Conservation (phyloP, 2,888 invertebrate species). For the Sericinus montela region DNA sequence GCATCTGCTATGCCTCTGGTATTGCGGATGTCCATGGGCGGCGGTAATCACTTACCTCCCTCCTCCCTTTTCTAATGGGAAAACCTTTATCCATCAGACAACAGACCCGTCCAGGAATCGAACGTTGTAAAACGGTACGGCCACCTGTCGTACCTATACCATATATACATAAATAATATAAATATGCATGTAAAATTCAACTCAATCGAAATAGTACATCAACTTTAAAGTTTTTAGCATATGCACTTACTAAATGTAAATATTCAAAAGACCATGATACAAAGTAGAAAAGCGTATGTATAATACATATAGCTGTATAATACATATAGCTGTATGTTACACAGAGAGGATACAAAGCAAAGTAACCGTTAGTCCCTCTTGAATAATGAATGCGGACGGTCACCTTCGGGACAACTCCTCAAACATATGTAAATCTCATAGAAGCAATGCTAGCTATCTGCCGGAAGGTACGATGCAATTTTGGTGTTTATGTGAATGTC, state of each 20-base stretch:
- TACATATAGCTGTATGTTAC: conserved; percentile 16
- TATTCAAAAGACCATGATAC: conserved; percentile 1
- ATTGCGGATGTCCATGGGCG: too few relatives aligned
- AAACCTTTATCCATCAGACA: too few relatives aligned
- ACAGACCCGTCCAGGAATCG: too few relatives aligned
- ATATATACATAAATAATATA: too few relatives aligned
- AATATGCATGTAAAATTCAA: background rate
- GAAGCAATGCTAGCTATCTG: conserved; percentile 12
- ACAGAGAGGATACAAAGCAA: conserved; percentile 16
- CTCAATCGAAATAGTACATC: too few relatives aligned
- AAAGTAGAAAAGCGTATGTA: conserved; percentile 4
- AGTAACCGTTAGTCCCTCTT: conserved; percentile 27
- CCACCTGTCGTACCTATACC: too few relatives aligned
- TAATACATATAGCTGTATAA: conserved; percentile 11
- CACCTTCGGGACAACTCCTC: conserved; percentile 33
- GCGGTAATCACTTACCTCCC: too few relatives aligned
- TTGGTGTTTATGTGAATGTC: conserved; percentile 1
- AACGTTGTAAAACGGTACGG: too few relatives aligned
- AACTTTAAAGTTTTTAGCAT: background rate
- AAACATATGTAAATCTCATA: conserved; percentile 38
- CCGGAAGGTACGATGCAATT: background rate
- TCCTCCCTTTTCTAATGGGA: too few relatives aligned
- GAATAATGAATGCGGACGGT: conserved; percentile 36
- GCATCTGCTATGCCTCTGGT: too few relatives aligned
- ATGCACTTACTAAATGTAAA: background rate